These are phyloP conservation scores for Dendrolimus houi DNA, from an alignment of 2,888 invertebrate genomes.

Conservation along the genomic window DNA sequence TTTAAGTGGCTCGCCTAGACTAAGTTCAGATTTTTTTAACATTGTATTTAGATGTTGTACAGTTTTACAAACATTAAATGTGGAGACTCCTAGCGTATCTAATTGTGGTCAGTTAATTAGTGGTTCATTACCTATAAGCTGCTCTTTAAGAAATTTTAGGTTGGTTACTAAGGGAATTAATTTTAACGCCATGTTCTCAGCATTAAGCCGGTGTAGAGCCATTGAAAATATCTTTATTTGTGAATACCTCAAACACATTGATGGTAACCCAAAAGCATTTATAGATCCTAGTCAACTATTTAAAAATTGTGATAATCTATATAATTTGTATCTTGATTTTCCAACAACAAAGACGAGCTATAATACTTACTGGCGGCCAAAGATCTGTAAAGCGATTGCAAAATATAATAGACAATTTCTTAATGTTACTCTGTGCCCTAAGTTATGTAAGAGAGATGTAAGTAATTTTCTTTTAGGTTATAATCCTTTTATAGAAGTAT, in stretches of 20 bases:
- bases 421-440: slow-evolving; percentile 23
- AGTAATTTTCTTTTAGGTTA: slow-evolving; percentile 18
- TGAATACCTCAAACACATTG: slow-evolving; percentile 17
- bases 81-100: slow-evolving; percentile 27
- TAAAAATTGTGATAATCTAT: slow-evolving; percentile 40
- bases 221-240: slow-evolving; percentile 50
- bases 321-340: slow-evolving; percentile 37
- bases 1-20: slow-evolving; percentile 35
- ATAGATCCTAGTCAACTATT: slow-evolving; percentile 34
- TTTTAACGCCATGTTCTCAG: slow-evolving; percentile 35
- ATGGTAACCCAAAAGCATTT: slow-evolving; percentile 17
- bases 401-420: slow-evolving; percentile 26
- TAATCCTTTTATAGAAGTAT: slow-evolving; percentile 42
- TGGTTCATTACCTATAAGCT: slow-evolving; percentile 32
- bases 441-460: slow-evolving; percentile 10
- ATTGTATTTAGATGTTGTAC: slow-evolving; percentile 40
- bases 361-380: slow-evolving; percentile 4
- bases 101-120: slow-evolving; percentile 27
- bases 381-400: slow-evolving; percentile 33
- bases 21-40: slow-evolving; percentile 43
- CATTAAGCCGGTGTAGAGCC: slow-evolving; percentile 37
- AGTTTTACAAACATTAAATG: slow-evolving; percentile 42
- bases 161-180: slow-evolving; percentile 39
- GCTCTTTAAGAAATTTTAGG: slow-evolving; percentile 44
- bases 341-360: slow-evolving; percentile 12